Evolutionary conservation across 92 coral and sea anemone species (phyloP), one percentile per base, ranked within the genome.

Genomic region (Epizoanthus scotinus): DNA sequence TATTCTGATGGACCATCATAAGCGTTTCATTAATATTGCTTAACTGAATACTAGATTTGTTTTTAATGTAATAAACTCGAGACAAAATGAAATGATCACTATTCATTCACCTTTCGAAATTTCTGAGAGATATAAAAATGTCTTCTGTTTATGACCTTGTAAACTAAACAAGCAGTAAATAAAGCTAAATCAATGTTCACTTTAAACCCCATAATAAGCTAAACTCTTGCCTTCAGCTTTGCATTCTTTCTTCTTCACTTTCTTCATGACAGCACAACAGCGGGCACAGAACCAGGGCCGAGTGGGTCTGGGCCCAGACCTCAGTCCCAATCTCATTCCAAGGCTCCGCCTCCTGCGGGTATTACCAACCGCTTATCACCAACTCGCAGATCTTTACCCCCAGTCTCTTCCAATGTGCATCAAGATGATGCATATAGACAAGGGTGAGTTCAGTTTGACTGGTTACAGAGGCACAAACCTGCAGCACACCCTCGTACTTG

Each of bases 341-440:
- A 87, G 73, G 88, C 75, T 42, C 94, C 97, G 15, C 94, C 92
- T 27, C 83, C 94, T 57, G 86, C 84, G 52, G 83, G 87, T 55
- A 63, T 93, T 34, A 77, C 96, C 44, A 93, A 91, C 88, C 94
- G 98, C 50, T 89, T 93, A 78, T 93, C 91, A 77, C 99, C 99
- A 57, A 89, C 94, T 52, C 98, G 99, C 81, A 91, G 98, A 86
- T 95, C 99, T 8, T 87, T 95, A 75, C 99, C 99, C 73, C 99
- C 99, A 21, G 98, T 89, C 34, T 87, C 99, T 27, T 84, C 93
- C 55, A 75, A 75, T 59, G 86, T 81, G 60, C 94, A 94, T 78
- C 97, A 92, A 85, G 99, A 95, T 78, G 97, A 95, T 89, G 84
- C 98, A 83, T 90, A 87, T 85, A 93, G 98, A 73, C 87, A 98